Conservation (phyloP, 2,888 invertebrate genomes). For the Noctua pronuba region DNA sequence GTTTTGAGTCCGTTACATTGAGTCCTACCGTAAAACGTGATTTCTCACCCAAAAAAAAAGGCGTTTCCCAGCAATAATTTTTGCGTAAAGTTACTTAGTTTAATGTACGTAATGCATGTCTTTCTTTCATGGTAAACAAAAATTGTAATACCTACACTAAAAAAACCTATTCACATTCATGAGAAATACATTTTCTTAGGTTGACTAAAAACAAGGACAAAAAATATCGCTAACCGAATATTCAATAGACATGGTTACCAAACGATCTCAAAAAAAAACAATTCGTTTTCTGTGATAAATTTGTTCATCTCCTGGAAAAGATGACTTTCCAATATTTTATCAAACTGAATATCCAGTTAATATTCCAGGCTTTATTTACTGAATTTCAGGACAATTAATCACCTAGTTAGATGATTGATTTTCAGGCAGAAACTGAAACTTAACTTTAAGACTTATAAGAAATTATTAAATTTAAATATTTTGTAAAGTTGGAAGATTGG, state of each 20-base stretch:
- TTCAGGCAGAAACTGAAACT: constrained; percentile 7
- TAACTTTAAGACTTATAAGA: constrained; percentile 26
- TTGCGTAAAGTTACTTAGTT: too few species aligned
- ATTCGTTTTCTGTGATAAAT: background rate
- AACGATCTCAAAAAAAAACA: background rate
- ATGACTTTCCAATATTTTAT: constrained; percentile 25
- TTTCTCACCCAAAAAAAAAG: too few species aligned
- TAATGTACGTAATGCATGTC: too few species aligned
- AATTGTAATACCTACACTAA: background rate
- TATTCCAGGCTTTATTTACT: constrained; percentile 23
- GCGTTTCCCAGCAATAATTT: too few species aligned
- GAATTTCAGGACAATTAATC: constrained; percentile 48
- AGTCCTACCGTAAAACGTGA: too few species aligned
- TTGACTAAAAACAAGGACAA: background rate
- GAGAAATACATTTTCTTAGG: background rate
- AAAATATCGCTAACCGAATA: background rate
- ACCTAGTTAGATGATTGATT: constrained; percentile 39
- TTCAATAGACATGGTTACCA: background rate
- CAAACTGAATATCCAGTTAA: background rate
- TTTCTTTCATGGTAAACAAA: background rate
- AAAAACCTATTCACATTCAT: background rate
- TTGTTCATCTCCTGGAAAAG: background rate
- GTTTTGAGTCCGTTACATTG: too few species aligned
- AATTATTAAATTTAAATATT: constrained; percentile 17
- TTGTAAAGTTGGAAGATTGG: background rate